Evolutionary conservation across 1,140 invertebrate genomes (phyloP), one percentile per base, ranked within the genome.

Genomic region (Euura lappo): DNA sequence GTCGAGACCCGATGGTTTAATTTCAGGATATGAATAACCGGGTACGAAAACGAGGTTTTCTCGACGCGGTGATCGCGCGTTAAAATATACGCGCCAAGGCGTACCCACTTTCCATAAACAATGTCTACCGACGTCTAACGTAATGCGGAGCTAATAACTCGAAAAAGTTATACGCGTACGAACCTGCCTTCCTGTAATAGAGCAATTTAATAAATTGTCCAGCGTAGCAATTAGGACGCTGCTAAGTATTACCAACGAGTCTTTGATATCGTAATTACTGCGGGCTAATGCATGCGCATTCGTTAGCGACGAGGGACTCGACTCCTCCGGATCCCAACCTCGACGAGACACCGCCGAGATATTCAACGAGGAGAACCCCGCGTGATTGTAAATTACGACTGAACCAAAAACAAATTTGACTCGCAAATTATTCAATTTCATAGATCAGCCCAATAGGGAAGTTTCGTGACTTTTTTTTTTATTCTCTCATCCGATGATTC

Each of bases 131-230:
- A 60, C 10, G 51, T 11, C 51, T 60, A 8, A n/a, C 51, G 51
- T 60, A 60, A 60, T 6, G 51, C 51, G 51, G 13, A 60, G 51
- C 51, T 60, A 60, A 60, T 28, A 28, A 28, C 28, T 28, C 28
- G 28, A 28, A 28, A 28, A 28, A 28, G 28, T 28, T 28, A 28
- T 28, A 28, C 28, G 28, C 28, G 28, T 69, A 72, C 68, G 72
- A 13, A 66, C 64, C 71, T 74, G 76, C 28, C 28, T 28, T 1
- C 28, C 28, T 28, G 73, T 82, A 81, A 84, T 82, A 83, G 79
- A 83, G 82, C 80, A 83, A 83, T 84, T 83, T 82, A 81, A 78
- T 77, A 84, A 83, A 84, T 84, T 81, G 78, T 76, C 75, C 71
- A 72, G 71, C 70, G 73, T 65, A 71, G 76, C 78, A 82, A 84